Base-by-base conservation (phyloP, 2,888 invertebrate genomes). In the Invenusta paracnida region DNA sequence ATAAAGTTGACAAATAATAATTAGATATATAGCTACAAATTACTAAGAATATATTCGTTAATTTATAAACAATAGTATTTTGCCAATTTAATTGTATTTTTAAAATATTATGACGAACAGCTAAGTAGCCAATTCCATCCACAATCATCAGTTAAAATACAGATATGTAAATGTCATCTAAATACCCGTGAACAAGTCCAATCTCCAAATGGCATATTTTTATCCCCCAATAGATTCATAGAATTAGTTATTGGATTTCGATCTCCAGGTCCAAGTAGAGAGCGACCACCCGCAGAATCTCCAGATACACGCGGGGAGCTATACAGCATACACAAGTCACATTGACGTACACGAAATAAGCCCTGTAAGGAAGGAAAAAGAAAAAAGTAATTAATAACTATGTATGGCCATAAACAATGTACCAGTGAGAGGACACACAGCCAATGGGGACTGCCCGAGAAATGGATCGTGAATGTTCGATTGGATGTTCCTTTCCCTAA, bases 281-380 rank as follows among this genome's bases (percentile, higher is more conserved):
- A 73, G 5, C 73, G 73, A n/a, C 73, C 73, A 5, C 73, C 73
- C 17, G 23, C 2, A n/a, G 23, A 5, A 25, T 73, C 73, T 5
- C 11, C 23, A 2, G 73, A 73, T 13, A 73, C 73, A 25, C 73
- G 89, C 81, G 88, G 88, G 87, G 84, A 90, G 88, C 90, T 91
- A 88, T 88, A 90, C 89, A 87, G 88, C 88, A 89, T 90, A 67
- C 87, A 88, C 83, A 90, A 87, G 86, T 89, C 89, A 87, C 89
- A 89, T 85, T 90, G 89, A 86, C 89, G 89, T 29, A 90, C 67
- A 84, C 67, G 85, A 84, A 90, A 88, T 85, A 86, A 86, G 30
- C 89, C 89, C 90, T 90, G 89, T 48, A 88, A 88, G 13, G 85
- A 67, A 81, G 83, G 30, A 79, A 73, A 86, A n/a, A 23, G 27